These are phyloP conservation scores for Chloroceryle aenea DNA, from an alignment of 2,113 vertebrate genomes.

Conservation along the genomic window DNA sequence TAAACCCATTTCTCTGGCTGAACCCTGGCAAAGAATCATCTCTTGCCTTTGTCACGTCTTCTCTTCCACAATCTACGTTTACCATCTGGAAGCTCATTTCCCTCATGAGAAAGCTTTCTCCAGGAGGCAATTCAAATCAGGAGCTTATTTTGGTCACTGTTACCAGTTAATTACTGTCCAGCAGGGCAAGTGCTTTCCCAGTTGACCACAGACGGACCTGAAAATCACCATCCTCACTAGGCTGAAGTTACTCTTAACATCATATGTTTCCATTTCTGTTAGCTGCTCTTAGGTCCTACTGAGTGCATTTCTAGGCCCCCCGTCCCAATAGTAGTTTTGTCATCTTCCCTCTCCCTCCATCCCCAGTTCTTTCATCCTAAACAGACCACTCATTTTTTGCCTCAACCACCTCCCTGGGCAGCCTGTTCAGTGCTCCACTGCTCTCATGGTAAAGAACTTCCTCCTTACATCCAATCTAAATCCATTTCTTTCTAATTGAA, in stretches of 20 bases:
- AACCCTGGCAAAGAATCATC: neutral
- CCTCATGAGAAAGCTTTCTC: neutral
- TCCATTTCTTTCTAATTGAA: too few species aligned
- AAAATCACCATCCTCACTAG: neutral
- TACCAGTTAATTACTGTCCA: neutral
- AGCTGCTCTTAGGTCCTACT: neutral
- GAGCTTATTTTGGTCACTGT: neutral
- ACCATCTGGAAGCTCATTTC: neutral
- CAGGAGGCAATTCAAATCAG: neutral
- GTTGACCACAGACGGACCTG: fast-evolving
- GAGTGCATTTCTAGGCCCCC: neutral
- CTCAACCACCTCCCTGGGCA: too few species aligned
- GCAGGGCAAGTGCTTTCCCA: neutral
- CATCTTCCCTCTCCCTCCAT: neutral
- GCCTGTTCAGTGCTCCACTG: too few species aligned
- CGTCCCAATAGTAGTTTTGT: fast-evolving
- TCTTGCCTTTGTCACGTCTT: neutral
- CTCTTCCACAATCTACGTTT: neutral
- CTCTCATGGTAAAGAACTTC: too few species aligned
- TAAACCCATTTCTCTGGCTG: neutral
- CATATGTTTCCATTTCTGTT: neutral
- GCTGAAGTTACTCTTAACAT: neutral
- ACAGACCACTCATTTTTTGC: neutral
- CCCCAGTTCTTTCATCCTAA: neutral
- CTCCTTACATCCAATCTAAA: too few species aligned